Conservation (phyloP, 2,113 vertebrate species). For the Spizaetus ornatus region DNA sequence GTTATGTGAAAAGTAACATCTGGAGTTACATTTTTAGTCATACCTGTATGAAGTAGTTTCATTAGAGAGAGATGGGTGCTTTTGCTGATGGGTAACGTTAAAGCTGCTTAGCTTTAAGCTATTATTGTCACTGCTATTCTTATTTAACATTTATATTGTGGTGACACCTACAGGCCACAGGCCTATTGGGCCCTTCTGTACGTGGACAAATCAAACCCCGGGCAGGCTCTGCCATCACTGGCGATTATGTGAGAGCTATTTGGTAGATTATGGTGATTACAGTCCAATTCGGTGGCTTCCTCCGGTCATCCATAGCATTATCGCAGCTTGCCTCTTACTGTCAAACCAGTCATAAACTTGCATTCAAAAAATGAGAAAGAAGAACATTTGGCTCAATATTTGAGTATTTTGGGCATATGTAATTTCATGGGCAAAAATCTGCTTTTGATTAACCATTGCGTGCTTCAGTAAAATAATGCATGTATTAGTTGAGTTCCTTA, state of each 20-base stretch:
- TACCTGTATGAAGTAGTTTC: background rate
- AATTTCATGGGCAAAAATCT: background rate
- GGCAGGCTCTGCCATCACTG: background rate
- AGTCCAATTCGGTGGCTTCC: background rate
- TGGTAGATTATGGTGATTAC: background rate
- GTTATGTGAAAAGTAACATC: background rate
- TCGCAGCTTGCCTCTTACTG: background rate
- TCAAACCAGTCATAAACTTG: background rate
- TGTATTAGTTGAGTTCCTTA: background rate
- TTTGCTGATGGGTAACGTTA: background rate
- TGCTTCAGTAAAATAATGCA: background rate
- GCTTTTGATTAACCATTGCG: background rate
- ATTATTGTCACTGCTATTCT: background rate
- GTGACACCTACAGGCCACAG: constrained; percentile 60
- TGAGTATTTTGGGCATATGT: background rate
- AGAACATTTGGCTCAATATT: background rate
- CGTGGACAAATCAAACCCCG: background rate
- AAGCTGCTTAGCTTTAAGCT: background rate
- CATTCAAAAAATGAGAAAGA: background rate
- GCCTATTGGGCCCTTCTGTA: background rate
- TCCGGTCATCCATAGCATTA: background rate
- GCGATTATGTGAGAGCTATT: background rate
- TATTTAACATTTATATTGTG: constrained; percentile 61
- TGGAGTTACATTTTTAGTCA: background rate
- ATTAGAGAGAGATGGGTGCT: background rate